Conservation (phyloP, 2,113 vertebrate genomes). For the Stomatorhinus ivindoensis region DNA sequence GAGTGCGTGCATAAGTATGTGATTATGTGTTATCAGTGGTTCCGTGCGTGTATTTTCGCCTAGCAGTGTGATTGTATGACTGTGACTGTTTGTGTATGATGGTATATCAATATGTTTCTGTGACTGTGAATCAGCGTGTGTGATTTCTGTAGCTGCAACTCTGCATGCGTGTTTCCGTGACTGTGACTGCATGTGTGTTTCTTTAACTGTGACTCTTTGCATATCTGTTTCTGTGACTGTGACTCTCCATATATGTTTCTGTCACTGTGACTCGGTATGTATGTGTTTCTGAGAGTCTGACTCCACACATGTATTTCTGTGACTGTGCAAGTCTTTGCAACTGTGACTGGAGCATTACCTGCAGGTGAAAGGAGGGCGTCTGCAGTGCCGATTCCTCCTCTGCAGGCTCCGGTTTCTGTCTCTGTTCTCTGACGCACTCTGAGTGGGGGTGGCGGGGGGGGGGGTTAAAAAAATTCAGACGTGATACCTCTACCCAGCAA, state of each 20-base stretch:
- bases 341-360: conserved; percentile 2
- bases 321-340: conserved; percentile 14
- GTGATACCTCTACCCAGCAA: background rate
- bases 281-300: background rate
- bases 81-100: background rate
- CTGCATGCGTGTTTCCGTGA: background rate
- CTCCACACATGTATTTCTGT: background rate
- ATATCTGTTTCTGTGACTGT: background rate
- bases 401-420: conserved; percentile 34
- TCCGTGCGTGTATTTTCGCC: background rate
- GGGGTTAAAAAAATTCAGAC: background rate
- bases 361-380: conserved; percentile 15
- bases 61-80: background rate
- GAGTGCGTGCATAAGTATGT: background rate
- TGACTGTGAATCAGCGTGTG: background rate
- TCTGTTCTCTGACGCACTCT: conserved; percentile 43
- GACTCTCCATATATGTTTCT: no score
- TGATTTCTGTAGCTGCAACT: background rate
- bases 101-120: background rate
- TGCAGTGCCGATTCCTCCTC: conserved; percentile 35
- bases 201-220: background rate
- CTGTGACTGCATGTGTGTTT: background rate
- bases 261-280: background rate
- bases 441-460: background rate
- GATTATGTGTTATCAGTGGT: background rate